These are phyloP conservation scores for Colletes gigas DNA, from an alignment of 1,140 invertebrate species.

Conservation along the genomic window DNA sequence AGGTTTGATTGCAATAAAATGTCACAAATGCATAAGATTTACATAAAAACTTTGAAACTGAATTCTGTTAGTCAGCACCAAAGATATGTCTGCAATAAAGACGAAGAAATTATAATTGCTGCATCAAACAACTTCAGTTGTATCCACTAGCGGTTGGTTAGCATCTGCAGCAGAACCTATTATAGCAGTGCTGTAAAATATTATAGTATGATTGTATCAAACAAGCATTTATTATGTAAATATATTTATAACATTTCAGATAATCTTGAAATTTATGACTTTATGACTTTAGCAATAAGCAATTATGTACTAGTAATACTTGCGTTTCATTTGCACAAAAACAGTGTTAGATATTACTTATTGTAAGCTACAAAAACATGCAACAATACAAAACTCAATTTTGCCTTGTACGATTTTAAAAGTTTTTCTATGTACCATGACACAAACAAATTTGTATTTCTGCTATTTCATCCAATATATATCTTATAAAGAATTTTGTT, in stretches of 20 bases:
- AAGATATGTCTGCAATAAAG: constrained; percentile 12
- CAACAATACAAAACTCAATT: constrained; percentile 33
- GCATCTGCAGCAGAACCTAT: constrained; percentile 75
- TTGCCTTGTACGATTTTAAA: background rate
- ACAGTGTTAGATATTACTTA: constrained; percentile 1
- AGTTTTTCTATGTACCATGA: background rate
- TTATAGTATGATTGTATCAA: constrained; percentile 39
- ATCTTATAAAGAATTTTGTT: background rate
- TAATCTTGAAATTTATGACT: background rate
- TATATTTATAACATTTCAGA: background rate
- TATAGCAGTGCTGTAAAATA: constrained; percentile 79
- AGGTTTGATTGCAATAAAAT: background rate
- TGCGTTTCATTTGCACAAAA: background rate
- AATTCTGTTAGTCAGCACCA: background rate
- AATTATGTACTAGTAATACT: background rate
- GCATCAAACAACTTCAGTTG: constrained; percentile 67
- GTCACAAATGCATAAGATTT: constrained; percentile 12
- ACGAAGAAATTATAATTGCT: constrained; percentile 23
- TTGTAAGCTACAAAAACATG: constrained; percentile 12
- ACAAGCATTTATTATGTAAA: background rate
- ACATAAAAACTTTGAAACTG: constrained; percentile 6
- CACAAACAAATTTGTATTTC: background rate
- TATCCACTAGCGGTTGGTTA: constrained; percentile 74
- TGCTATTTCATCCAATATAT: background rate
- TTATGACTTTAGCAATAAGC: background rate